These are phyloP conservation scores for Oryzias woworae DNA, from an alignment of 2,113 vertebrate species.

Conservation along the genomic window DNA sequence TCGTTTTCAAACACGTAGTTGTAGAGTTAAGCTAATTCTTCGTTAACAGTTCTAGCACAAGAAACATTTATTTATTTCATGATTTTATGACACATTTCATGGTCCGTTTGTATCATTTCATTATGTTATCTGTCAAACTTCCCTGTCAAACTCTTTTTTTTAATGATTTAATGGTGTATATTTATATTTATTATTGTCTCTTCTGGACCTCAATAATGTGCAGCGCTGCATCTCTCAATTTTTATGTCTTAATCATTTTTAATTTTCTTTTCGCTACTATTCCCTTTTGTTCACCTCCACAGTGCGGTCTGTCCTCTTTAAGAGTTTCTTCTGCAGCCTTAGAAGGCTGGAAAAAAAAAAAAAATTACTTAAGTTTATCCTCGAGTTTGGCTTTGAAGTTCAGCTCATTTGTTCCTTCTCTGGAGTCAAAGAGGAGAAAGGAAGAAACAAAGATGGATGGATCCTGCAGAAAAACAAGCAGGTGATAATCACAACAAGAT, in stretches of 20 bases:
- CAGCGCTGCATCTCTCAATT: neutral
- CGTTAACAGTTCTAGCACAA: too few relatives aligned
- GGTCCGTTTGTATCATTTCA: too few relatives aligned
- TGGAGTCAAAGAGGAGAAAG: constrained; percentile 2
- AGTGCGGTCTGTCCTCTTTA: constrained; percentile 9
- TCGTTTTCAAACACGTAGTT: constrained; percentile 5
- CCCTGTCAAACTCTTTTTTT: too few relatives aligned
- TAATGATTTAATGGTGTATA: too few relatives aligned
- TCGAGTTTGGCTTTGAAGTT: constrained; percentile 32
- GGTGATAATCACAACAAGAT: constrained; percentile 46
- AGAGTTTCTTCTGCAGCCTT: constrained; percentile 20
- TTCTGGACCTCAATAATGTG: constrained; percentile 11
- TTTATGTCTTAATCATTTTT: constrained; percentile 21
- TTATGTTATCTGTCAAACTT: too few relatives aligned
- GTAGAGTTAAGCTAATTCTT: too few relatives aligned
- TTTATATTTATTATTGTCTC: too few relatives aligned
- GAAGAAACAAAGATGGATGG: constrained; percentile 13
- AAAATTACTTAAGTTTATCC: constrained; percentile 44
- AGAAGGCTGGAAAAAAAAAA: constrained; percentile 39
- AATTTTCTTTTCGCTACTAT: neutral
- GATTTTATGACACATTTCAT: too few relatives aligned
- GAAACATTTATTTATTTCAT: too few relatives aligned
- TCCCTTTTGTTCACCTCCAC: neutral
- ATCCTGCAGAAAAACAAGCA: constrained; percentile 18
- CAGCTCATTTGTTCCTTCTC: constrained; percentile 17